Evolutionary conservation across 2,888 invertebrate species (phyloP), one percentile per base, ranked within the genome.

Genomic region (Ochlodes sylvanus): DNA sequence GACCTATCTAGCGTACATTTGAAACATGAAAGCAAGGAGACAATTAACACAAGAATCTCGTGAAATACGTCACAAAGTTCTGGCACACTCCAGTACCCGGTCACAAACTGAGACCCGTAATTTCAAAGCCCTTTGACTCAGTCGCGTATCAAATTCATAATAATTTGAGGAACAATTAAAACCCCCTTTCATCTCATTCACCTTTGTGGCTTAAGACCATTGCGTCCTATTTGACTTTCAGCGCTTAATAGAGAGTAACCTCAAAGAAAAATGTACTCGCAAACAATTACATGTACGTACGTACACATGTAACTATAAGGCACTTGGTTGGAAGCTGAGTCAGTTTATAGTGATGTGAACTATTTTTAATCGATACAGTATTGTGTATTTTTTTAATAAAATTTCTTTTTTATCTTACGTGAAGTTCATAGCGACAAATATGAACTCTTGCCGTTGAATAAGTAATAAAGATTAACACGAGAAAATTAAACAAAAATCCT

Each of bases 231-330:
- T 93, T 90, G 82, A 85, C 89, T 89, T 89, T 83, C 85, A 92
- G 90, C 84, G 81, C 85, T 83, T 93, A 92, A 92, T 92, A 92
- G 91, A 89, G 90, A 92, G 90, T 93, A 89, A 93, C 92, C 90
- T 93, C 93, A 93, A 93, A 93, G 93, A 92, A 93, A 92, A 92
- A 92, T 93, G 90, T 90, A 89, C 92, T 92, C 87, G 85, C 86
- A 84, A 89, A 92, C 91, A 92, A 92, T 93, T 92, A 93, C 89
- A 88, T 87, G 86, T 92, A 90, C 87, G 85, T 92, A 90, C 84
- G 89, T 91, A 92, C 50, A 50, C n/a, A 50, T 88, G 90, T 85
- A 89, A 87, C 88, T 90, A 88, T 88, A 84, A 84, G 92, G 88
- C 86, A 88, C 92, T 92, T 77, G 84, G 79, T 77, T 76, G 83